Base-by-base conservation (phyloP, 2,888 invertebrate species). In the Pandemis cinnamomeana region DNA sequence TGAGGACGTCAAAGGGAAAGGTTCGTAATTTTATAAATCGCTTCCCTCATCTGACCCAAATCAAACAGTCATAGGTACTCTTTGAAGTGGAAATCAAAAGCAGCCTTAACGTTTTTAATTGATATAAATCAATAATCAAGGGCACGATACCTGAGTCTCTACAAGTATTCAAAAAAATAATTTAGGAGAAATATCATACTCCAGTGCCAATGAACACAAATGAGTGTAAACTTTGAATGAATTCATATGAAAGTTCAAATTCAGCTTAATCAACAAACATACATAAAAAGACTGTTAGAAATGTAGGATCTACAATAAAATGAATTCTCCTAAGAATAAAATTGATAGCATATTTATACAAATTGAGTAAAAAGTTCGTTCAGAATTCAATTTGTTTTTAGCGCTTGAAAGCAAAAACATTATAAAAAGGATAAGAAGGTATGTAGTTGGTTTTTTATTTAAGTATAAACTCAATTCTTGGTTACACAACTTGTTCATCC, bases 21-120 rank as follows among this genome's bases (percentile, higher is more conserved):
- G 79, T 73, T 69, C 78, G 76, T 76, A 79, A 79, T 79, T 79
- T 77, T 76, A 76, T 77, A 80, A 82, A 79, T 80, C 78, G 78
- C 78, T 80, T 79, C 79, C 75, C 79, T 75, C 77, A 70, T 74
- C 77, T 74, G 77, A 78, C 78, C 79, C 78, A 76, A 78, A 79
- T 79, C 78, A 81, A 81, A 79, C 75, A 76, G 67, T 67, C 63
- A 64, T 61, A 70, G 44, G 60, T 51, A 62, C 72, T 70, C 77
- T 76, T 80, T 79, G 78, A 80, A 77, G 75, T 75, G 72, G 75
- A 78, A 77, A 80, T 78, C 76, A 80, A 77, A 81, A 80, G 75
- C 75, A 73, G 67, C 77, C 73, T 78, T 75, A 76, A 71, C 48
- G 55, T 75, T 77, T 77, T 75, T 78, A 75, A 77, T 78, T 71